These are phyloP conservation scores for human DNA, from an alignment of 2,113 vertebrate species.

Conservation along the genomic window GRCh38 chr20:8673501-8674000, in stretches of 20 bases:
- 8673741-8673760: background rate
- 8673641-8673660: background rate
- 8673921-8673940: background rate
- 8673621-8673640: background rate
- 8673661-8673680: background rate
- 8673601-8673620: background rate
- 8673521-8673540: background rate
- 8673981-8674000: background rate
- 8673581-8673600: background rate
- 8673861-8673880: background rate
- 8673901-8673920: background rate
- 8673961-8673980: background rate
- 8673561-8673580: background rate
- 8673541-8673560: too few species aligned
- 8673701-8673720: background rate
- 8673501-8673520: background rate
- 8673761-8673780: background rate
- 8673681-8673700: background rate
- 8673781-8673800: background rate
- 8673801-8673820: background rate
- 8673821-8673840: background rate
- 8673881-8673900: background rate
- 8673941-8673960: background rate
- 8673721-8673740: background rate
- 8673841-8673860: background rate